phyloP scores from a whole-genome alignment of 2,797 vertebrate species.

The Mionectes olivaceus region DNA sequence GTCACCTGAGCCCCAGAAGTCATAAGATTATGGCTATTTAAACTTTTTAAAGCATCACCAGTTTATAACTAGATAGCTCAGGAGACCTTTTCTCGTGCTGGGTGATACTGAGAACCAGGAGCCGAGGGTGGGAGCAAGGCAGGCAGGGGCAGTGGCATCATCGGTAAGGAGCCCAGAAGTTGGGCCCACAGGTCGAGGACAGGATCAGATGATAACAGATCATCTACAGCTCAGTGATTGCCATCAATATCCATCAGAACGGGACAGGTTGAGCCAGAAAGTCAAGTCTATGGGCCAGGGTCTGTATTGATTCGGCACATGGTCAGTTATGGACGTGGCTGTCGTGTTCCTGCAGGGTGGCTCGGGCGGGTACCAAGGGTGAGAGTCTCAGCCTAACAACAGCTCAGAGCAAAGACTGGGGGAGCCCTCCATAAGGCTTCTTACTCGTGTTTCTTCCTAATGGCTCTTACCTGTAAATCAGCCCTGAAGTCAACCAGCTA shows the following conservation, averaged over 20 bases:
- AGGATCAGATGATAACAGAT: not conserved
- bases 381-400: not conserved
- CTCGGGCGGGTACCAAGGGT: not conserved
- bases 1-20: not conserved
- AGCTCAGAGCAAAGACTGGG: not conserved
- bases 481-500: not conserved
- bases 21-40: not conserved
- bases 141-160: not conserved
- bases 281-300: not conserved
- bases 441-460: not conserved
- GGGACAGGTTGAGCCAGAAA: not conserved
- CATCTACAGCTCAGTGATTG: not conserved
- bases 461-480: not conserved
- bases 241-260: not conserved
- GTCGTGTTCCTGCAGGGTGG: not conserved
- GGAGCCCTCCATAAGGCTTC: not conserved
- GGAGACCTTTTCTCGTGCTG: not conserved
- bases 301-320: accelerated
- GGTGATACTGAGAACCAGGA: not conserved
- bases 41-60: not conserved
- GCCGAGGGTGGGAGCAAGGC: not conserved
- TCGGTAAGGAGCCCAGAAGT: not conserved
- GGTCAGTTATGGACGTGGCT: not conserved
- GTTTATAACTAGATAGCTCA: not conserved
- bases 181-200: not conserved